Conservation (phyloP, 1,140 invertebrate species). For the Eumaeus atala region DNA sequence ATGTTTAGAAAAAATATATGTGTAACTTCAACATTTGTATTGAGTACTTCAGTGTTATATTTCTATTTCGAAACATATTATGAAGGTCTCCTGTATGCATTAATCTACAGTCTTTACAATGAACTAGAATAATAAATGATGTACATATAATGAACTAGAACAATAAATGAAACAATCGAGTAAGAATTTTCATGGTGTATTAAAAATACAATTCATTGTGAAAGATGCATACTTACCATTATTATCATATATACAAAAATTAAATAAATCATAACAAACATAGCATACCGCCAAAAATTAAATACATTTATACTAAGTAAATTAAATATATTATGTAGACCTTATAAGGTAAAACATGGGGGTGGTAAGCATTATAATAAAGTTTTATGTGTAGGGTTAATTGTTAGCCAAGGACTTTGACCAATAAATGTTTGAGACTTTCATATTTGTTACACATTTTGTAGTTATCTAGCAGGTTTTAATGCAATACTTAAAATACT, state of each 20-base stretch:
- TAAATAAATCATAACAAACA: slow-evolving; percentile 35
- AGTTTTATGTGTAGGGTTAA: slow-evolving; percentile 4
- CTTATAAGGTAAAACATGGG: slow-evolving; percentile 2
- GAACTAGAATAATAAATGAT: slow-evolving; percentile 1
- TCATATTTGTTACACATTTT: too few species aligned
- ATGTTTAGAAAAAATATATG: slow-evolving; percentile 38
- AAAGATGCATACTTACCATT: slow-evolving; percentile 65
- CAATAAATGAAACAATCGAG: slow-evolving; percentile 22
- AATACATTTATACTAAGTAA: slow-evolving; percentile 16
- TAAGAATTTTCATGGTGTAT: slow-evolving; percentile 56
- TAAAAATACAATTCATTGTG: slow-evolving; percentile 73
- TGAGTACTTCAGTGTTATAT: slow-evolving; percentile 38
- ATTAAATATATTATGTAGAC: slow-evolving; percentile 13
- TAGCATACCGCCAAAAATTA: slow-evolving; percentile 21
- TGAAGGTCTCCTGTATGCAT: slow-evolving; percentile 31
- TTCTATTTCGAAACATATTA: slow-evolving; percentile 42
- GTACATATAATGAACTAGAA: not conserved
- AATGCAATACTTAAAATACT: too few species aligned
- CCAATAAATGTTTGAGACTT: too few species aligned
- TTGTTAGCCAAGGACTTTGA: slow-evolving; percentile 24
- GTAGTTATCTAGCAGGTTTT: too few species aligned
- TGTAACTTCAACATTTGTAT: slow-evolving; percentile 35
- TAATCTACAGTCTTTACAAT: slow-evolving; percentile 21
- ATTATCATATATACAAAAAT: slow-evolving; percentile 71
- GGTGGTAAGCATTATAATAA: not conserved